Conservation (phyloP, 1,140 invertebrate species). For the Philotrypesis tridentata region DNA sequence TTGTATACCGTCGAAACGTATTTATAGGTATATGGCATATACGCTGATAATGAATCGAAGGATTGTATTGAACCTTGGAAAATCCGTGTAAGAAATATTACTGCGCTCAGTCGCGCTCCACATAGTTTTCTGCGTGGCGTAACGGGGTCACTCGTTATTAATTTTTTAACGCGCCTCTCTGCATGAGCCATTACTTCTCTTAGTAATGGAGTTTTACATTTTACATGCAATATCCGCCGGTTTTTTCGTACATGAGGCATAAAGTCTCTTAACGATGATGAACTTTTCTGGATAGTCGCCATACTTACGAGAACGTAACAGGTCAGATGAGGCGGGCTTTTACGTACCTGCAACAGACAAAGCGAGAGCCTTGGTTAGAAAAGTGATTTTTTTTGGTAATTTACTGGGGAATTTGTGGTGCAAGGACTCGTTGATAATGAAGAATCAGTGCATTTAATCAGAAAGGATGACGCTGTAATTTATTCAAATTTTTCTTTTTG, state of each 20-base stretch:
- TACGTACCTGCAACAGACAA: not conserved
- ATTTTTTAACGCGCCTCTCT: conserved; percentile 31
- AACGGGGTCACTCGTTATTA: conserved; percentile 8
- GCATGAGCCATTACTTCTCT: not conserved
- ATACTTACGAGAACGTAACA: not conserved
- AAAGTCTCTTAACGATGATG: not conserved
- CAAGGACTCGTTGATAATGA: no score
- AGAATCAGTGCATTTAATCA: no score
- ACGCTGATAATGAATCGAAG: not conserved
- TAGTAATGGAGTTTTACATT: not conserved
- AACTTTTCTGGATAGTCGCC: not conserved
- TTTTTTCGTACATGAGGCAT: not conserved
- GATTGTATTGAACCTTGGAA: not conserved
- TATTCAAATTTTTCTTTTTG: no score
- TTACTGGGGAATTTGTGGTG: no score
- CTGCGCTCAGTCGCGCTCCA: not conserved
- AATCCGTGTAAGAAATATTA: not conserved
- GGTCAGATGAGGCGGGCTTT: not conserved
- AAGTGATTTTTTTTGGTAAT: not conserved
- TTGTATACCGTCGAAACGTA: not conserved
- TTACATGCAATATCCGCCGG: not conserved
- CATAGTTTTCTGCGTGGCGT: not conserved
- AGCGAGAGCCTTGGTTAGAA: not conserved
- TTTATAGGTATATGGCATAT: no score
- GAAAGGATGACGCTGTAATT: no score